Conservation (phyloP, 2,888 invertebrate genomes). For the Xanthostigma xanthostigma region DNA sequence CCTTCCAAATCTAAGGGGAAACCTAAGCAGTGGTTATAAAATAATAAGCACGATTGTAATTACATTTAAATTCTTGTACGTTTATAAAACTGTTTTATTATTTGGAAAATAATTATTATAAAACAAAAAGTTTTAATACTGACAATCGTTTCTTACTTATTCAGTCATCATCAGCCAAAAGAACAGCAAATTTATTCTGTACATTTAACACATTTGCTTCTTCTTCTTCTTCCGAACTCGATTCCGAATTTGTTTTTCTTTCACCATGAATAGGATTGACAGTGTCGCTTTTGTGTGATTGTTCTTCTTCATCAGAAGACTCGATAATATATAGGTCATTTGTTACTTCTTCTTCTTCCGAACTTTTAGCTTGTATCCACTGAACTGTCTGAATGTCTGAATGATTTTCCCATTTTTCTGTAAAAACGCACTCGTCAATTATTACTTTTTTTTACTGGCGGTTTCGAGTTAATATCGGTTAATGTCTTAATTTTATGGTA, state of each 20-base stretch:
- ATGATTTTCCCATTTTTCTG: slow-evolving; percentile 45
- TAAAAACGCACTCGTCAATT: slow-evolving; percentile 8
- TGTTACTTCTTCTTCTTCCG: slow-evolving; percentile 15
- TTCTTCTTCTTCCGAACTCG: slow-evolving; percentile 21
- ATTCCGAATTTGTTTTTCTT: slow-evolving; percentile 14
- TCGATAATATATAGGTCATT: slow-evolving; percentile 9
- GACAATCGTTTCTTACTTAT: not conserved
- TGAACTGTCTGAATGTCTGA: slow-evolving; percentile 45
- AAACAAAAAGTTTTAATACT: slow-evolving; percentile 1
- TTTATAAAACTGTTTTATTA: not conserved
- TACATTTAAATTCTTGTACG: no score
- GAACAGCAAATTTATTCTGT: slow-evolving; percentile 12
- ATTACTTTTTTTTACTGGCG: not conserved
- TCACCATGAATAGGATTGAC: slow-evolving; percentile 12
- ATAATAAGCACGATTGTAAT: no score
- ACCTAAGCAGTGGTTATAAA: no score
- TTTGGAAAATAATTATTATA: not conserved
- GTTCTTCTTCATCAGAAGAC: slow-evolving; percentile 18
- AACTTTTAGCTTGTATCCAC: slow-evolving; percentile 49
- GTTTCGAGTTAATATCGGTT: not conserved
- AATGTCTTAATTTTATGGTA: slow-evolving; percentile 23
- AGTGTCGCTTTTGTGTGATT: slow-evolving; percentile 9
- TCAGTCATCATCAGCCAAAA: slow-evolving; percentile 5
- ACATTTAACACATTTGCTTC: slow-evolving; percentile 14
- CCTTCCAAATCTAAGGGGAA: no score